Base-by-base conservation (phyloP, 1,140 invertebrate genomes). In the Heliconius nattereri region DNA sequence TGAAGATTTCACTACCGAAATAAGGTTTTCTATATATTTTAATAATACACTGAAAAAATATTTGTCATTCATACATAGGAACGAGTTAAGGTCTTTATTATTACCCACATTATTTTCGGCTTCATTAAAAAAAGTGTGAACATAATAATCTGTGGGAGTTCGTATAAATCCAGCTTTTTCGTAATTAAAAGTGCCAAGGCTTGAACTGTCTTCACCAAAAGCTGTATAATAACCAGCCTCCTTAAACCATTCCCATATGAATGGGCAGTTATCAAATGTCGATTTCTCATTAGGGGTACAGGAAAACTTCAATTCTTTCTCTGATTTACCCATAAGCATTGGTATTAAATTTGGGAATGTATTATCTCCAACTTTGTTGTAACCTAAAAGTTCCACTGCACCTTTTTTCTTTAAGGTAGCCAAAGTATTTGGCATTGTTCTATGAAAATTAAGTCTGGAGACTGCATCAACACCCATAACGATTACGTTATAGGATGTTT, bases 391-490 rank as follows among this genome's bases (percentile, higher is more conserved):
- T 85, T 97, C 97, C 1, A 97, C 92, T 11, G 96, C 96, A 0
- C 92, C 94, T 0, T 97, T 87, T 8, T 95, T 85, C 57, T 95
- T 94, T 37, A 98, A 92, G 80, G 95, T 96, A 2, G 92, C 79
- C 1, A 95, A 88, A 1, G 97, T 97, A 82, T 95, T 95, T 0
- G 96, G 96, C 96, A 98, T 97, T 81, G 97, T 96, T 11, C 98
- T 95, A 37, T 97, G 95, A 80, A 98, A 96, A 91, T 98, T 98
- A 35, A 98, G 94, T 37, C 97, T 95, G 0, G 98, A 98, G 1
- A 98, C 95, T 1, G 97, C 96, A 89, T 98, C 98, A n/a, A 98
- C 95, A 1, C 98, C 98, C 11, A 98, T 87, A 23, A 98, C 94
- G 57, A 98, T 92, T 5, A 99, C 94, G 84, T 96, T 97, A 2